phyloP scores from a whole-genome alignment of 2,797 vertebrate genomes.

The Lacerta bilineata region DNA sequence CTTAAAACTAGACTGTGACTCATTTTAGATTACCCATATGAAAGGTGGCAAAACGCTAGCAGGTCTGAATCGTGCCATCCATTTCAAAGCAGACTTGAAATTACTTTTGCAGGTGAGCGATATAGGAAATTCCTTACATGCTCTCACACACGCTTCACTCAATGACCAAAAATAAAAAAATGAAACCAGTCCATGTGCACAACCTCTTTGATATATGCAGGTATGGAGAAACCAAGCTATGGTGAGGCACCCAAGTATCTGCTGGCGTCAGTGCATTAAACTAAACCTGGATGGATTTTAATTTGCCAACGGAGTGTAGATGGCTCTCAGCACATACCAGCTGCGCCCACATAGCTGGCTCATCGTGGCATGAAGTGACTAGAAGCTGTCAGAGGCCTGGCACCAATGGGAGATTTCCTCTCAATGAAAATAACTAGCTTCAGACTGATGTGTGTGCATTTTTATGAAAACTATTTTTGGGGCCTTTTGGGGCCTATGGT shows the following conservation, averaged over 20 bases:
- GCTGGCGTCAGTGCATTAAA: not conserved
- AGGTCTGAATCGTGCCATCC: constrained; percentile 41
- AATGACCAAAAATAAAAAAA: not conserved
- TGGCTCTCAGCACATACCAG: not conserved
- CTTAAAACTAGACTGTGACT: constrained; percentile 55
- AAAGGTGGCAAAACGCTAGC: constrained; percentile 52
- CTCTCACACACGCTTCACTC: not conserved
- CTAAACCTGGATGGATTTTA: not conserved
- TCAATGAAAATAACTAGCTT: not conserved
- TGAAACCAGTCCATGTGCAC: not conserved
- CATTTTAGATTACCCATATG: constrained; percentile 45
- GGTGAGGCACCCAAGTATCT: not conserved
- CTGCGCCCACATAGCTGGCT: not conserved
- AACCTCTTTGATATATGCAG: not conserved
- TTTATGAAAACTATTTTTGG: not conserved
- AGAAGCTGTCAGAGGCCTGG: not conserved
- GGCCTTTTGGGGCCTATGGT: not conserved
- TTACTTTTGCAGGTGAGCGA: constrained; percentile 38
- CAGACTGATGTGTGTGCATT: not conserved
- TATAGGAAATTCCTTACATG: constrained; percentile 26
- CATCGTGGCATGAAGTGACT: not conserved
- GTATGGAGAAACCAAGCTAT: not conserved
- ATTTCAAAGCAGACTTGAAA: constrained; percentile 38
- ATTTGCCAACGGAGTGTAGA: not conserved
- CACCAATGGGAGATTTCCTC: not conserved